Conservation (phyloP, 2,113 vertebrate genomes). For the Lepidothrix coronata region DNA sequence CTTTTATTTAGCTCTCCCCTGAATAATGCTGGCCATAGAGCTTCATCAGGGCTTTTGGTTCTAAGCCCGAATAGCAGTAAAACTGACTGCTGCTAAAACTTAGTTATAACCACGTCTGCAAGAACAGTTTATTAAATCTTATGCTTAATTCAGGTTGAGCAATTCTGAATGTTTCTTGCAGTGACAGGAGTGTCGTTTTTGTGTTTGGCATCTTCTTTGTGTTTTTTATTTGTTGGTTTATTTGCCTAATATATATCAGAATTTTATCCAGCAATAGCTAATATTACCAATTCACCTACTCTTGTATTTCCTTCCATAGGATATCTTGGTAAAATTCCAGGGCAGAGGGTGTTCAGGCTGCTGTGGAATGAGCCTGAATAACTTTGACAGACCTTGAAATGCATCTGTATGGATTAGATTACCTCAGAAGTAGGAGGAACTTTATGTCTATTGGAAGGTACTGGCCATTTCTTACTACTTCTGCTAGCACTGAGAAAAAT, state of each 20-base stretch:
- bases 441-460: conserved; percentile 29
- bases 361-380: neutral
- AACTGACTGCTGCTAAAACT: conserved; percentile 16
- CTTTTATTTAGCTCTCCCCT: neutral
- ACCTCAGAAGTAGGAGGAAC: conserved; percentile 25
- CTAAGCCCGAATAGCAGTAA: neutral
- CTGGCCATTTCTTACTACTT: conserved; percentile 24
- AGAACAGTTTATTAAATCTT: conserved; percentile 20
- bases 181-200: neutral
- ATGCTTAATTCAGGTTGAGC: neutral
- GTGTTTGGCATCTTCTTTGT: neutral
- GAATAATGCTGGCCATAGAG: neutral
- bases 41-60: neutral
- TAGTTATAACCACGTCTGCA: neutral
- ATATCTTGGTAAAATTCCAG: neutral
- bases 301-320: neutral
- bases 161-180: neutral
- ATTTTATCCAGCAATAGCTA: neutral
- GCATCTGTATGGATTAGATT: conserved; percentile 44
- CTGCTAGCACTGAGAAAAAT: conserved; percentile 35
- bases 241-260: conserved; percentile 2
- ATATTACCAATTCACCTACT: neutral
- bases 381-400: conserved; percentile 50
- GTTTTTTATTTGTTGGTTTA: conserved; percentile 1
- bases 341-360: neutral